Evolutionary conservation across 2,888 invertebrate species (phyloP), one percentile per base, ranked within the genome.

Genomic region (Thymelicus sylvestris): DNA sequence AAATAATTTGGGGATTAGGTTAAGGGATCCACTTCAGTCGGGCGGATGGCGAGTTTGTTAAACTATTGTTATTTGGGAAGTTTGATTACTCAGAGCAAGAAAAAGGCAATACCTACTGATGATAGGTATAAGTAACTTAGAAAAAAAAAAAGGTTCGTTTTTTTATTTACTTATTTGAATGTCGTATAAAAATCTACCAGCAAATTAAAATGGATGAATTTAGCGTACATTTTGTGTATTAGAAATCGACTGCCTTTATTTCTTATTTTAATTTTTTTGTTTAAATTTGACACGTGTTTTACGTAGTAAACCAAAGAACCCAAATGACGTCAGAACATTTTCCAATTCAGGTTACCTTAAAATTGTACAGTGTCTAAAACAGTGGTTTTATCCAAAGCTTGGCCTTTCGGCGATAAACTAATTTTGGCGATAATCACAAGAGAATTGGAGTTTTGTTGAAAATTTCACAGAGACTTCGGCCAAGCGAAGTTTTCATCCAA

Each of bases 1-100:
- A 71, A 73, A 73, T 72, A 71, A 75, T 71, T 75, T 68, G 24
- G 62, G 62, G 62, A 71, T 61, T 64, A 31, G 55, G 39, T 66
- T 66, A 19, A 65, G 39, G 69, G 59, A 64, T 64, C 57, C 59
- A 39, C 64, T 59, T 59, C 41, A 47, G 38, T 13, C 31, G 13
- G 31, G 31, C 57, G 13, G 38, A 31, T 10, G 19, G 19, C 24
- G 55, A 24, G 38, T 39, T 63, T 63, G 63, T 63, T 63, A 47
- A 63, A 63, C 63, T 63, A 64, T 64, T 64, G 63, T 50, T 15
- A 64, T 50, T 44, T 50, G 24, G 24, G 50, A 15, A 64, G 63
- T 38, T 55, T 7, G 12, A 24, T 55, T 5, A 8, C 24, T 55
- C 24, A 10, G 7, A 8, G 12, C 1, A 44, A 44, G 52, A 15